Evolutionary conservation across 2,797 vertebrate genomes (phyloP), one percentile per base, ranked within the genome.

Genomic region (Sciurus vulgaris): DNA sequence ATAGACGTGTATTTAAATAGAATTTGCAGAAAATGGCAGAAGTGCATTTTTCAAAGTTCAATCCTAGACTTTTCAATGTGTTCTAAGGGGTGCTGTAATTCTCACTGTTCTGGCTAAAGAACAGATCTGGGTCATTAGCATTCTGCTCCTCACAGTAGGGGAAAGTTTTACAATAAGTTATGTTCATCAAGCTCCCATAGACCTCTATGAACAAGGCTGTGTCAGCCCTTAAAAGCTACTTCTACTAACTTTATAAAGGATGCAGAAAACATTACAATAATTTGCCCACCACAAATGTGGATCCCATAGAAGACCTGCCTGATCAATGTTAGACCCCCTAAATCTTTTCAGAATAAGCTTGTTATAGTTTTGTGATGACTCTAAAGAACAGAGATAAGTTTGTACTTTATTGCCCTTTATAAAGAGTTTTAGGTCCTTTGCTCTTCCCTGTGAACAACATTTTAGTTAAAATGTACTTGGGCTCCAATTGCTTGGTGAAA

Each of bases 111-210:
- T 94, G 96, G 83, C 87, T 93, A n/a, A 86, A 83, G 96, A 96
- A 94, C 81, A 96, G 94, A 92, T 95, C 97, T 96, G 73, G 70
- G 89, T 97, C 91, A 96, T 98, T 97, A 98, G 93, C 91, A 90
- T 98, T 97, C 94, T 95, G 88, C 86, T 98, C 76, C 96, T 98
- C 96, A 90, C 56, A 7, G 96, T 49, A 94, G 76, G 81, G 63
- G 28, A 70, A 83, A 67, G 88, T 95, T 91, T 96, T 81, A 47
- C 77, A 81, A 38, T 98, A 96, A 98, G 96, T 98, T 98, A 97
- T 69, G 22, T 76, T 97, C 69, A 77, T 95, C 38, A 69, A 92
- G 41, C 67, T 91, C 92, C 94, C 77, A 38, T 49, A 94, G 96
- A 95, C 94, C 81, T 96, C 98, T 97, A 90, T 67, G 89, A 98